Percentiles rank a stretch among this genome's conserved stretches.
Conservation (phyloP, 1,140 invertebrate species). For the Aricia agestis region DNA sequence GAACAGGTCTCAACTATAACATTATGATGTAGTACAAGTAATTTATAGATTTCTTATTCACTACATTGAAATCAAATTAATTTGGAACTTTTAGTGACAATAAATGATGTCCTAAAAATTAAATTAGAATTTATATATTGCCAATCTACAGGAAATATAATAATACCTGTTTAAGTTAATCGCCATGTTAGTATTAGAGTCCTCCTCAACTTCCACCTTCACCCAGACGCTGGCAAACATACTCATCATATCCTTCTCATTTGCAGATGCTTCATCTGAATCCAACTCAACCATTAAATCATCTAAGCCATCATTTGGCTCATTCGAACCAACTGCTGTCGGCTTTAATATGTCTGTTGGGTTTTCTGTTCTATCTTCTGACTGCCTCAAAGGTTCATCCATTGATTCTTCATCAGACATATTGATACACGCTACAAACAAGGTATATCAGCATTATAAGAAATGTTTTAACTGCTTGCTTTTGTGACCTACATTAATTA, state of each 20-base stretch:
- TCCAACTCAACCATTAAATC: not conserved
- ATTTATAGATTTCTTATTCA: too few relatives aligned
- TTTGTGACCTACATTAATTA: not conserved
- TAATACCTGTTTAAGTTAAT: not conserved
- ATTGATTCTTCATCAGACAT: slow-evolving; percentile 10
- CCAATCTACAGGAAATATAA: not conserved
- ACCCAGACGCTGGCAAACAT: slow-evolving; percentile 56
- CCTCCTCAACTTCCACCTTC: slow-evolving; percentile 51
- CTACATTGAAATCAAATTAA: too few relatives aligned
- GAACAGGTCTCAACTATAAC: too few relatives aligned
- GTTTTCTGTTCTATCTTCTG: not conserved
- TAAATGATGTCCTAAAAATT: too few relatives aligned
- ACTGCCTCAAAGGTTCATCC: not conserved
- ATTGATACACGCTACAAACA: not conserved
- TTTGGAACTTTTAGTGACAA: too few relatives aligned
- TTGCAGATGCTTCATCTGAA: slow-evolving; percentile 6
- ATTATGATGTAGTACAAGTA: too few relatives aligned
- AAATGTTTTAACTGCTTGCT: not conserved
- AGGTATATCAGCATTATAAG: not conserved
- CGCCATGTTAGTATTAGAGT: not conserved
- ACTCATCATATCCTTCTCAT: slow-evolving; percentile 33
- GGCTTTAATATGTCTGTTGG: not conserved
- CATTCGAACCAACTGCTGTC: not conserved
- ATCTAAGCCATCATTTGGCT: not conserved
- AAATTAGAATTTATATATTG: not conserved